Percentiles rank a stretch among this genome's conserved stretches.
phyloP scores from a whole-genome alignment of 1,140 invertebrate genomes.

The Panulirus ornatus region DNA sequence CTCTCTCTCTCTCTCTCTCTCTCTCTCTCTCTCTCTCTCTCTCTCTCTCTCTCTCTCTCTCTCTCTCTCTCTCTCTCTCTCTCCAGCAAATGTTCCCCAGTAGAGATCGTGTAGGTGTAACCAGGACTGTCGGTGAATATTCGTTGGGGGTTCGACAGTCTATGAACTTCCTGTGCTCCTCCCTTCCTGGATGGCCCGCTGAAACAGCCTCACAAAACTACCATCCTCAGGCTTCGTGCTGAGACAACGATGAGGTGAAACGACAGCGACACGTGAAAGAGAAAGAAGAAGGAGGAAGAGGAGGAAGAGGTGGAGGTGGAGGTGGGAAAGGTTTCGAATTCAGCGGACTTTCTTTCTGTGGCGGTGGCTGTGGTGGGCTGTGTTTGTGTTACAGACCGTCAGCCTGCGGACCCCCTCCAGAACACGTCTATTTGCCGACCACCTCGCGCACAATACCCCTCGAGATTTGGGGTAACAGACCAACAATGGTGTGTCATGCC shows the following conservation, averaged over 20 bases:
- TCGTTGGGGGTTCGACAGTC: too few relatives aligned
- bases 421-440: constrained; percentile 55
- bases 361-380: constrained; percentile 5
- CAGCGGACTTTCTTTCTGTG: background rate
- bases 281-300: background rate
- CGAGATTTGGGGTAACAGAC: constrained; percentile 54
- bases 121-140: too few relatives aligned
- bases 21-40: background rate
- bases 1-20: background rate
- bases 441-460: constrained; percentile 47
- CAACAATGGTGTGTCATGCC: constrained; percentile 63
- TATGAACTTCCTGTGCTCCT: too few relatives aligned
- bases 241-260: background rate
- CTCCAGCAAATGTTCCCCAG: too few relatives aligned
- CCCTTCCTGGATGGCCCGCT: too few relatives aligned
- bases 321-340: constrained; percentile 19
- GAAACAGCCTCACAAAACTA: too few relatives aligned
- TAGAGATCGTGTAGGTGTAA: too few relatives aligned
- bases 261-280: background rate
- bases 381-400: constrained; percentile 47
- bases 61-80: background rate
- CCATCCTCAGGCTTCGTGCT: too few relatives aligned
- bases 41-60: background rate
- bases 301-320: constrained; percentile 5
- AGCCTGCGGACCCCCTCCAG: constrained; percentile 22